Percentiles rank a stretch among this genome's conserved stretches.
These are phyloP conservation scores for Ammodramus savannarum DNA, from an alignment of 2,113 vertebrate genomes.

Conservation along the genomic window DNA sequence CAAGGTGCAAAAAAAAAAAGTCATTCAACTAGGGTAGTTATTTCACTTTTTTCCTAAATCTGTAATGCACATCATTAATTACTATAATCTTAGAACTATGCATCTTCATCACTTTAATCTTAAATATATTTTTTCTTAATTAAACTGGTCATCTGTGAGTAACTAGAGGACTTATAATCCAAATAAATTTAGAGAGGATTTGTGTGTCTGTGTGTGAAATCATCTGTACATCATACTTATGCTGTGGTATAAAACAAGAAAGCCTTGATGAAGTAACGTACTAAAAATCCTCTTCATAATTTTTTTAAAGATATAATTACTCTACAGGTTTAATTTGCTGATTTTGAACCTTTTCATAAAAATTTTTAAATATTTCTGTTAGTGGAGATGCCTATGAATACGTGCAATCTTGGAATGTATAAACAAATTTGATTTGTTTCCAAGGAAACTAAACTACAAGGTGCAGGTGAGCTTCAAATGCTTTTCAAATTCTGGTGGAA, in stretches of 20 bases:
- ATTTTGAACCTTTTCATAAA: not conserved
- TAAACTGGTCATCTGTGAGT: not conserved
- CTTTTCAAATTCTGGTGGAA: not conserved
- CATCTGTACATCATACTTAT: not conserved
- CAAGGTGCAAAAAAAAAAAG: not conserved
- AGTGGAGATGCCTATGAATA: not conserved
- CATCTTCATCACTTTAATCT: not conserved
- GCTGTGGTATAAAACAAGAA: not conserved
- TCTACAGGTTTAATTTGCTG: not conserved
- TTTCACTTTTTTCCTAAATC: not conserved
- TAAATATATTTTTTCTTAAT: not conserved
- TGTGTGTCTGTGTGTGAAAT: not conserved
- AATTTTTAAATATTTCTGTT: not conserved
- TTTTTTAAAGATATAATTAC: not conserved
- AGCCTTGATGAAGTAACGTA: not conserved
- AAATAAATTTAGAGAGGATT: not conserved
- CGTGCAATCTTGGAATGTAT: accelerated
- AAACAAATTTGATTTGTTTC: not conserved
- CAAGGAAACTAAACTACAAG: not conserved
- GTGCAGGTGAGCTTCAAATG: not conserved
- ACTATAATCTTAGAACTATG: not conserved
- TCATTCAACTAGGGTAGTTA: not conserved
- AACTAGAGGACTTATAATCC: not conserved
- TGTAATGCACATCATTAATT: not conserved
- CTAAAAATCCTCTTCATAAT: not conserved